A percentile compares a stretch with the other conserved stretches of the same genome.
phyloP scores from a whole-genome alignment of 2,888 invertebrate species.

The Alloplasta piceator region DNA sequence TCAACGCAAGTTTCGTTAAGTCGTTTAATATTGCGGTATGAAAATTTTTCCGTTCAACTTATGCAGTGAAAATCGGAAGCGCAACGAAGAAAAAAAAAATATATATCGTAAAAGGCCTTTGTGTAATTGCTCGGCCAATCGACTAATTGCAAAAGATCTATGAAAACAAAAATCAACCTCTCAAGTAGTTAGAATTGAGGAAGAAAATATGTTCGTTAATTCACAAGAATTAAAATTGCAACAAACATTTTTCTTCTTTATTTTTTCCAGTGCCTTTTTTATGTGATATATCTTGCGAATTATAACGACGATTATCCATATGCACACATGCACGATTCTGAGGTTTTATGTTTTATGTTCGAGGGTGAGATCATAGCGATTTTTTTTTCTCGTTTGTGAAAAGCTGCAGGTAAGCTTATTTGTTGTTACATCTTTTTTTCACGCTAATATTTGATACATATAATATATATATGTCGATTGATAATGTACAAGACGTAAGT shows the following conservation, averaged over 20 bases:
- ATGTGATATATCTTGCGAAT: neutral
- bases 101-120: too few relatives aligned
- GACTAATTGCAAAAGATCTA: too few relatives aligned
- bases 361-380: neutral
- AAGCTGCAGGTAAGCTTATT: conserved; percentile 39
- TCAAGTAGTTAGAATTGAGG: too few relatives aligned
- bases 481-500: conserved; percentile 82
- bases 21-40: conserved; percentile 53
- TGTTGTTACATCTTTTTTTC: conserved; percentile 40
- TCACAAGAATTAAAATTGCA: conserved; percentile 22
- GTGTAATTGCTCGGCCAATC: too few relatives aligned
- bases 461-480: conserved; percentile 50
- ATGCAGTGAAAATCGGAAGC: neutral
- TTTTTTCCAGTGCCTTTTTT: conserved; percentile 5
- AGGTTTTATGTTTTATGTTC: too few relatives aligned
- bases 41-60: conserved; percentile 25
- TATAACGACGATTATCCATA: too few relatives aligned
- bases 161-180: too few relatives aligned
- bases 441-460: conserved; percentile 30
- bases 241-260: conserved; percentile 11
- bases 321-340: too few relatives aligned
- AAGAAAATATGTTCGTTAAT: too few relatives aligned
- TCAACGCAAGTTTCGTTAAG: conserved; percentile 43
- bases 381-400: conserved; percentile 26
- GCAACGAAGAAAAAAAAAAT: neutral